Conservation (phyloP, 2,113 vertebrate genomes). For the Cyprinodon tularosa region DNA sequence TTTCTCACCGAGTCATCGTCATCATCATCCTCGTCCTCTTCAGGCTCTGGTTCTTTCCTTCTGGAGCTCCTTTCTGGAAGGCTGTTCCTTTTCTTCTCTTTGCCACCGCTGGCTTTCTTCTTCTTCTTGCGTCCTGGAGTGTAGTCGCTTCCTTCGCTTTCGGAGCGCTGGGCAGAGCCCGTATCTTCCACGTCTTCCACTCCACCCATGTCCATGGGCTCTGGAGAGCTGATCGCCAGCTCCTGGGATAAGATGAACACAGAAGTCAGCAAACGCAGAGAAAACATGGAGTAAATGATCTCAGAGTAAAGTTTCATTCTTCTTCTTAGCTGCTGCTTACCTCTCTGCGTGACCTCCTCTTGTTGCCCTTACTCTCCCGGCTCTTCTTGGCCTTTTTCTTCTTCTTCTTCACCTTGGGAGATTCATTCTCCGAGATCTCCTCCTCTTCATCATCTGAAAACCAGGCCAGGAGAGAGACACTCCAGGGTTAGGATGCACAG, state of each 20-base stretch:
- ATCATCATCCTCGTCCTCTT: conserved; percentile 92
- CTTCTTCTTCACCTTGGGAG: conserved; percentile 97
- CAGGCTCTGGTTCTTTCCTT: conserved; percentile 87
- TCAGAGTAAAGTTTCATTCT: background rate
- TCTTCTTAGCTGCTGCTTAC: conserved; percentile 59
- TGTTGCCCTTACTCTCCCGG: conserved; percentile 91
- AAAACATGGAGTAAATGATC: background rate
- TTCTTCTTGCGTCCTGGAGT: conserved; percentile 97
- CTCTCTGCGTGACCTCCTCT: conserved; percentile 94
- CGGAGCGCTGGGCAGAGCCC: conserved; percentile 82
- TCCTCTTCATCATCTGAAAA: conserved; percentile 89
- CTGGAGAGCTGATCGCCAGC: conserved; percentile 91
- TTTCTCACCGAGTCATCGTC: conserved; percentile 86
- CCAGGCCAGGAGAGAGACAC: background rate
- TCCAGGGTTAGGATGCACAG: background rate
- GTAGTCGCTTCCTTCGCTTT: conserved; percentile 98
- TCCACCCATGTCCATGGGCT: conserved; percentile 77
- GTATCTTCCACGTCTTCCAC: conserved; percentile 82
- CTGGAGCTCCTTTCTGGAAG: conserved; percentile 78
- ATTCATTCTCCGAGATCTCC: conserved; percentile 91
- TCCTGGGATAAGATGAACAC: conserved; percentile 69
- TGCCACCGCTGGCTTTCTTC: conserved; percentile 87
- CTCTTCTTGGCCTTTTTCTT: conserved; percentile 98
- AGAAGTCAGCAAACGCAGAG: background rate
- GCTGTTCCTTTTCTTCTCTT: conserved; percentile 89